A percentile compares a stretch with the other conserved stretches of the same genome.
Evolutionary conservation across 2,797 vertebrate genomes (phyloP).

Genomic region (Bradypodion pumilum): DNA sequence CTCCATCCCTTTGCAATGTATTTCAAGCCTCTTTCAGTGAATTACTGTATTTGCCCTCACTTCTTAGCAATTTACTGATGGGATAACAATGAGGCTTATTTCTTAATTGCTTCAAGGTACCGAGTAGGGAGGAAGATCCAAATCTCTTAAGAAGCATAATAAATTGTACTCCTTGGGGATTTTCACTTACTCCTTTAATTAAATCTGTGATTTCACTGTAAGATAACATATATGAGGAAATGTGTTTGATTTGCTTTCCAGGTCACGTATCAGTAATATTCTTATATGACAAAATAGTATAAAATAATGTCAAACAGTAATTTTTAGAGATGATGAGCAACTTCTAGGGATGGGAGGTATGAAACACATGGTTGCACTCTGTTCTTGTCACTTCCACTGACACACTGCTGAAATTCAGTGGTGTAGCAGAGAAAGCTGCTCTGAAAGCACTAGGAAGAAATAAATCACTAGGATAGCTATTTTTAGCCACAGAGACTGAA

Average conservation of each 20-base stretch:
- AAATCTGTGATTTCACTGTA: neutral
- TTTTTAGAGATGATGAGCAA: neutral
- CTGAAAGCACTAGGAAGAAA: too few relatives aligned
- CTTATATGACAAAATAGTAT: neutral
- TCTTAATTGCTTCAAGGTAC: neutral
- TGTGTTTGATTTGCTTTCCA: neutral
- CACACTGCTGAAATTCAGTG: neutral
- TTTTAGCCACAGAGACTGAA: too few relatives aligned
- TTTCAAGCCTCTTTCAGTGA: neutral
- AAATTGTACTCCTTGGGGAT: neutral
- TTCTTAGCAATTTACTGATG: neutral
- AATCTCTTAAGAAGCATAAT: neutral
- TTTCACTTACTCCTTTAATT: neutral
- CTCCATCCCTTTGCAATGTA: too few relatives aligned
- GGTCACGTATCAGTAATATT: neutral
- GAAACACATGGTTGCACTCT: neutral
- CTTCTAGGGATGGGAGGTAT: neutral
- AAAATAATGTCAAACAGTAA: neutral
- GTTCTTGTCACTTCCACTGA: neutral
- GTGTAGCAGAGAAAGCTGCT: too few relatives aligned
- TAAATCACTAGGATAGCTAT: too few relatives aligned
- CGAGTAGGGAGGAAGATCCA: neutral
- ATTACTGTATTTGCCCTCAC: fast-evolving
- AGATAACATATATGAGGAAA: neutral
- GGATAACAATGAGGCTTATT: neutral